Evolutionary conservation across 1,140 invertebrate genomes (phyloP).

Genomic region (Meloidogyne chitwoodi): DNA sequence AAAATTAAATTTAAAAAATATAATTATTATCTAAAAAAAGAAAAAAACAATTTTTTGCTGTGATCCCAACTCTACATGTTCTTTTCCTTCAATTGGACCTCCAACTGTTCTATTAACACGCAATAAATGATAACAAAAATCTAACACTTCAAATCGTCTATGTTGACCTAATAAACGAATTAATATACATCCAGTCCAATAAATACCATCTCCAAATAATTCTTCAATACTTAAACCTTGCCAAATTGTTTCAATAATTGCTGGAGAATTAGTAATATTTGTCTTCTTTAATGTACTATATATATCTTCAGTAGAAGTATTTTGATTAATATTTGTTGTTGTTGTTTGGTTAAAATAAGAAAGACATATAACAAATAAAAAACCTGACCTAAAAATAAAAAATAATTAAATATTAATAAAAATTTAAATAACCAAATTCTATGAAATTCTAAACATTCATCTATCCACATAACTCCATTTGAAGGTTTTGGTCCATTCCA

Average conservation of each 20-base stretch:
- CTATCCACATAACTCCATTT: constrained; percentile 89
- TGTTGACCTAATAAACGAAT: constrained; percentile 93
- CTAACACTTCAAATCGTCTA: constrained; percentile 89
- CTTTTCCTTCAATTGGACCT: constrained; percentile 71
- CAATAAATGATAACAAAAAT: constrained; percentile 97
- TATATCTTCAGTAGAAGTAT: constrained; percentile 6
- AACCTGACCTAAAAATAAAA: constrained; percentile 68
- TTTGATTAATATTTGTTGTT: background rate
- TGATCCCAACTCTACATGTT: constrained; percentile 73
- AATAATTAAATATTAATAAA: background rate
- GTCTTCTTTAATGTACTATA: constrained; percentile 17
- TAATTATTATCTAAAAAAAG: background rate
- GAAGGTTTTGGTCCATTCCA: constrained; percentile 74
- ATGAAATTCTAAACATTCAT: constrained; percentile 96
- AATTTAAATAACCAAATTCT: constrained; percentile 71
- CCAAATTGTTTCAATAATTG: background rate
- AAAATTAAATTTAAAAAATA: constrained; percentile 23
- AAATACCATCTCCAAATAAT: constrained; percentile 93
- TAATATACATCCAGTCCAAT: constrained; percentile 98
- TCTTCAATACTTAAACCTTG: constrained; percentile 69
- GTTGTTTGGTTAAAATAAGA: constrained; percentile 62
- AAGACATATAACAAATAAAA: constrained; percentile 97
- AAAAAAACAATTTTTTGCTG: background rate
- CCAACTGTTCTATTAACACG: constrained; percentile 82
- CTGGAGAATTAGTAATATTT: background rate